A percentile compares a stretch with the other conserved stretches of the same genome.
These are phyloP conservation scores for Chondrilla cf. caribensis DNA, from an alignment of 37 sponge, comb jelly and placozoan species.

Conservation along the genomic window DNA sequence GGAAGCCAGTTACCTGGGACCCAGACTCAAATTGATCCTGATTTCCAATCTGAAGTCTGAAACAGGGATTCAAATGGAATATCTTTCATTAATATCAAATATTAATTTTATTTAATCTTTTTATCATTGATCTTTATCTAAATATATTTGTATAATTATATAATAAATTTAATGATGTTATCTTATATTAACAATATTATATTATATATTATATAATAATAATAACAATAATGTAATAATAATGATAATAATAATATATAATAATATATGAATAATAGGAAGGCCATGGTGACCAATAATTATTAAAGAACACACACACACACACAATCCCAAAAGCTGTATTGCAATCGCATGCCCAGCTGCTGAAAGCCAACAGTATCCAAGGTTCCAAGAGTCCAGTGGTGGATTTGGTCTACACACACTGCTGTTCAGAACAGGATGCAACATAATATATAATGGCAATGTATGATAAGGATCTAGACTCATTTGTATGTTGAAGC, in stretches of 20 bases:
- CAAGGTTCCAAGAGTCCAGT: conserved; percentile 9
- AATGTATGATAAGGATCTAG: too few species aligned
- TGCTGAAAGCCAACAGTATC: too few species aligned
- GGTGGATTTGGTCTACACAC: neutral
- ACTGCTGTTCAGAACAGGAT: too few species aligned
- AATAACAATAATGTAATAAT: too few species aligned
- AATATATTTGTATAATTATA: too few species aligned
- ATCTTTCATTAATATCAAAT: neutral
- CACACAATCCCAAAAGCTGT: conserved; percentile 32
- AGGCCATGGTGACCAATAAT: neutral
- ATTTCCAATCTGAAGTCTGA: neutral
- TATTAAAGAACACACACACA: conserved; percentile 22
- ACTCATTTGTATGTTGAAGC: too few species aligned
- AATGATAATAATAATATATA: too few species aligned
- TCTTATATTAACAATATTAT: neutral
- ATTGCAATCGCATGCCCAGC: conserved; percentile 27
- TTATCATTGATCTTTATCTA: too few species aligned
- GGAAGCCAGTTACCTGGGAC: conserved; percentile 60
- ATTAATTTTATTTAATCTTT: neutral
- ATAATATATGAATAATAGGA: conserved; percentile 24
- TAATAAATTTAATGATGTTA: too few species aligned
- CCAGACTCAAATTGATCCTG: neutral
- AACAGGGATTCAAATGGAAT: neutral
- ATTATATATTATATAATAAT: neutral
- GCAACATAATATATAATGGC: too few species aligned